Conservation (phyloP, 2,888 invertebrate species). For the Candidula unifasciata region DNA sequence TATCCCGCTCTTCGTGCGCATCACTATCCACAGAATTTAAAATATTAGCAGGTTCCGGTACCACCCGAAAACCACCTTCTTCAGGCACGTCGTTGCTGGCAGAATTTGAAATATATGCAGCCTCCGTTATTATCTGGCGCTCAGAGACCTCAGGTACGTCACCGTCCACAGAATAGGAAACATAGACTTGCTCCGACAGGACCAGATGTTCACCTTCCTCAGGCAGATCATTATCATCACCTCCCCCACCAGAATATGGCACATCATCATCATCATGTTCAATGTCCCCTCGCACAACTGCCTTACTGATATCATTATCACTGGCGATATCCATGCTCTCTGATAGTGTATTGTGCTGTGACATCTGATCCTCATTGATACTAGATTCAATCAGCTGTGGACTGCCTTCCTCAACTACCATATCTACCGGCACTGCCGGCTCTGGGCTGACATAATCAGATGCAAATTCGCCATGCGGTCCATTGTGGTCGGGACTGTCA, state of each 20-base stretch:
- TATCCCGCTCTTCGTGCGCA: no score
- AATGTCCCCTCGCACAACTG: neutral
- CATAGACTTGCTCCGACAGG: neutral
- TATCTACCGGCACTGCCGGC: neutral
- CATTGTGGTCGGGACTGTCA: neutral
- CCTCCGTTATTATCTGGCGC: no score
- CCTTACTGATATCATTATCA: neutral
- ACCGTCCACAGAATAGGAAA: neutral
- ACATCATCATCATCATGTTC: neutral
- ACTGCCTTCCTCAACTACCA: neutral
- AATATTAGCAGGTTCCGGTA: no score
- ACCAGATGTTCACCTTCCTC: neutral
- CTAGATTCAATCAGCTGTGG: neutral
- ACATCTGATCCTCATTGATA: neutral
- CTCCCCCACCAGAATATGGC: neutral
- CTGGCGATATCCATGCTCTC: neutral
- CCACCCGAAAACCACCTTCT: no score
- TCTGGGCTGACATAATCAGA: neutral
- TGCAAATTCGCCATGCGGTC: conserved; percentile 2
- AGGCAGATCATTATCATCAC: neutral
- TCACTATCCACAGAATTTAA: no score
- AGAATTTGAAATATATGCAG: no score
- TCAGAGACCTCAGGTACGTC: neutral
- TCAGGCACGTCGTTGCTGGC: no score
- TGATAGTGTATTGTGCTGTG: neutral